Base-by-base conservation (phyloP, 2,888 invertebrate species). In the Limnephilus auricula region DNA sequence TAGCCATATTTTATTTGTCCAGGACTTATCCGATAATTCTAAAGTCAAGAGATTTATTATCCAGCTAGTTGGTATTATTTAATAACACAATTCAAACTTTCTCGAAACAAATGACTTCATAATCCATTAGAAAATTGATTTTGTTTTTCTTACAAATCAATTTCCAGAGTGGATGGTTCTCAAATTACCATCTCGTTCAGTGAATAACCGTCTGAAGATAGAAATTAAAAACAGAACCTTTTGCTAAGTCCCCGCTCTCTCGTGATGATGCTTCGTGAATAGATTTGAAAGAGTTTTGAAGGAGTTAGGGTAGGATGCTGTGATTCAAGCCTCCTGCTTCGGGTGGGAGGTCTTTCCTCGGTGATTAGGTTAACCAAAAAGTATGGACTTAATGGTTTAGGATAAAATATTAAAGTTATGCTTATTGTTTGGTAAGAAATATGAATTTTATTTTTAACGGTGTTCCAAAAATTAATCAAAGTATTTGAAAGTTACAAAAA, bases 271-370 rank as follows among this genome's bases (percentile, higher is more conserved):
- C 31, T 18, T 30, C 31, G 1, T 65, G 25, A 32, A 40, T 31
- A 4, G n/a, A 37, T 5, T 65, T 31, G 9, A 86, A 25, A 31
- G 86, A 34, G 9, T 50, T 89, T 32, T 86, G 2, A 40, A 50
- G 32, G n/a, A 34, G 45, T 83, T 50, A 65, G 65, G 65, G 89
- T 30, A 10, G 6, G 45, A 85, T 85, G 37, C 45, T 30, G 50
- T 85, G 15, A 45, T 40, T 85, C n/a, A 12, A 45, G 45, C 45
- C 37, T 31, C 65, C 34, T 45, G 31, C 89, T 90, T 78, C 40
- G 89, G 90, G 90, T 82, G 90, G 90, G 82, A 82, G 50, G 25
- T 65, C 65, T 65, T 65, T n/a, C 65, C n/a, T 65, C 5, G 65
- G 1, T 65, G n/a, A n/a, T 65, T 25, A 25, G 65, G 25, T 25